A percentile compares a stretch with the other conserved stretches of the same genome.
Evolutionary conservation across 37 sponge, comb jelly and placozoan genomes (phyloP).

Genomic region (Haliclona indistincta): DNA sequence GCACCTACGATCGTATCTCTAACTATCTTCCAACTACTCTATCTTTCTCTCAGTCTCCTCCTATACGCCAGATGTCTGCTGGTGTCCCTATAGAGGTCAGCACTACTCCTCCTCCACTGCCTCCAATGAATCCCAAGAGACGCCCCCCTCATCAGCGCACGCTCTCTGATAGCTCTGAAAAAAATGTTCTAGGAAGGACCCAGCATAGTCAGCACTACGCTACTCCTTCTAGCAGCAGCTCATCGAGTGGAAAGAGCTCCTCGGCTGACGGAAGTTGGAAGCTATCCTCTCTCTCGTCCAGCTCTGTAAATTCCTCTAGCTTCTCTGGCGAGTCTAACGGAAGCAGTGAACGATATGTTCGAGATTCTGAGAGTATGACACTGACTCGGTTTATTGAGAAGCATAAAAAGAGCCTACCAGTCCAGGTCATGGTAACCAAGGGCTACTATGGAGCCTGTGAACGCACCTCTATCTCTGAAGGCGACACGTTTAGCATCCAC

Average conservation of each 20-base stretch:
- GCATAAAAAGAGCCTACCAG: conserved; percentile 28
- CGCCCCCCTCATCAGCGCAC: too few species aligned
- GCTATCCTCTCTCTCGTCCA: background rate
- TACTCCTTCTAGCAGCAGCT: too few species aligned
- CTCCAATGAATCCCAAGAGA: background rate
- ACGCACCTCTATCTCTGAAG: conserved; percentile 52
- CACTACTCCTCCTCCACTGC: background rate
- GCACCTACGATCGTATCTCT: conserved; percentile 8
- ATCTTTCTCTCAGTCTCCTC: background rate
- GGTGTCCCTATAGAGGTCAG: background rate
- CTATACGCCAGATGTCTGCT: background rate
- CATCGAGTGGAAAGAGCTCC: background rate
- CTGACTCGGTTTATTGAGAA: conserved; percentile 16
- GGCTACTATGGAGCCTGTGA: conserved; percentile 55
- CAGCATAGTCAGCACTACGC: too few species aligned
- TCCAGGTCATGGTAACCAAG: conserved; percentile 30
- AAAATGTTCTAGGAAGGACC: too few species aligned
- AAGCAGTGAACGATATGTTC: background rate
- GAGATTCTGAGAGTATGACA: background rate
- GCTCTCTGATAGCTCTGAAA: too few species aligned
- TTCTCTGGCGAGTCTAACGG: conserved; percentile 1
- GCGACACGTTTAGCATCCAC: conserved; percentile 56
- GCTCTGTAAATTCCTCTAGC: background rate
- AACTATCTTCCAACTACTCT: background rate
- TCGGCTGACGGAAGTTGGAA: background rate